Conservation (phyloP, 2,797 vertebrate species). For the Cossypha polioptera region DNA sequence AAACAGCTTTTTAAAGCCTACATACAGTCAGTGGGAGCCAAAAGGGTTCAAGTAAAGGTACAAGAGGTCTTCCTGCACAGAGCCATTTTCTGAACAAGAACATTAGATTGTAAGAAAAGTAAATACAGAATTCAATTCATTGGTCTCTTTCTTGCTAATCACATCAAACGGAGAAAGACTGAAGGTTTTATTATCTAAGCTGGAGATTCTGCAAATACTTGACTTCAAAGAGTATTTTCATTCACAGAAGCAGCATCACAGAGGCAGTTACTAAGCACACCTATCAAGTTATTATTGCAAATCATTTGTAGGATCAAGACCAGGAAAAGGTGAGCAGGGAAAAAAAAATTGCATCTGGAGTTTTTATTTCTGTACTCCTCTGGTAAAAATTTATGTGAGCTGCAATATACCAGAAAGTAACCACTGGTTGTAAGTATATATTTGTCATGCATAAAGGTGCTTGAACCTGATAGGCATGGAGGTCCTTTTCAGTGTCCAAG, state of each 20-base stretch:
- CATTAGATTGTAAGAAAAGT: not conserved
- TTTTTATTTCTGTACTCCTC: not conserved
- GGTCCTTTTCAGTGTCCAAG: not conserved
- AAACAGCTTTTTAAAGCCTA: not conserved
- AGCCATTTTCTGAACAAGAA: not conserved
- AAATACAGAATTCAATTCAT: not conserved
- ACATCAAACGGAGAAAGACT: not conserved
- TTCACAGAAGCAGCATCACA: not conserved
- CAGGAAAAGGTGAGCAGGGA: not conserved
- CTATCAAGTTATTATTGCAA: not conserved
- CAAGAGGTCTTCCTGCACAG: not conserved
- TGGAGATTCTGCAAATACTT: not conserved
- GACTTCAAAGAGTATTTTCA: not conserved
- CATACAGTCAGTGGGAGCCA: not conserved
- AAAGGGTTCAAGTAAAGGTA: not conserved
- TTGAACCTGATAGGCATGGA: not conserved
- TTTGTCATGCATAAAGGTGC: not conserved
- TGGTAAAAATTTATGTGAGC: not conserved
- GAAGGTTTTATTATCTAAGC: not conserved
- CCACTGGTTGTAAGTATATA: not conserved
- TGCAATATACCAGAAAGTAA: not conserved
- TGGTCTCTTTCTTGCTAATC: not conserved
- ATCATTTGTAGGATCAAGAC: not conserved
- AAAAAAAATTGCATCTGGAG: not conserved
- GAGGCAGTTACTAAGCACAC: not conserved